Evolutionary conservation across 2,113 vertebrate species (phyloP).

Genomic region (Cephalopterus ornatus): DNA sequence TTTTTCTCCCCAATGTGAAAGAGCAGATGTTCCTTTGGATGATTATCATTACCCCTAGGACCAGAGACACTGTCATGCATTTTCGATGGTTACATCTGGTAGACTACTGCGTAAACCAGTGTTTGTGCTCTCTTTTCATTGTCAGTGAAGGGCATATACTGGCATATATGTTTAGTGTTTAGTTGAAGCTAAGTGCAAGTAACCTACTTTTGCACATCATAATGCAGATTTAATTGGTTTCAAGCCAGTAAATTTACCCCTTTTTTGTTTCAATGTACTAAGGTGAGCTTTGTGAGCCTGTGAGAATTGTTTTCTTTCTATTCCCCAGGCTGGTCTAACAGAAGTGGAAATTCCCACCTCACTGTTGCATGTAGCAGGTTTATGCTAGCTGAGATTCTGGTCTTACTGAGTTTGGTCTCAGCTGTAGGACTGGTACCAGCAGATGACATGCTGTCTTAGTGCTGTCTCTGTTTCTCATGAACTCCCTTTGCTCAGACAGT

Average conservation of each 20-base stretch:
- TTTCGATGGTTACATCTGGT: not conserved
- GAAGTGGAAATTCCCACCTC: not conserved
- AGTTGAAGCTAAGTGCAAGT: not conserved
- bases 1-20: not conserved
- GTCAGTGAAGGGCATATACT: not conserved
- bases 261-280: not conserved
- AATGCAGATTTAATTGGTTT: not conserved
- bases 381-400: not conserved
- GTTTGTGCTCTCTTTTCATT: not conserved
- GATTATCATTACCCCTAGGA: not conserved
- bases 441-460: not conserved
- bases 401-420: not conserved
- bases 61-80: not conserved
- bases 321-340: not conserved
- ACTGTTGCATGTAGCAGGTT: not conserved
- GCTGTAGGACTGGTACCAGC: not conserved
- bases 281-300: too few species aligned
- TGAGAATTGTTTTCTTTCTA: not conserved
- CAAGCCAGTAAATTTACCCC: not conserved
- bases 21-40: not conserved
- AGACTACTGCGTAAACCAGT: not conserved
- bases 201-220: not conserved
- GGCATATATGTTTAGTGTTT: not conserved
- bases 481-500: not conserved
- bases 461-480: not conserved